These are phyloP conservation scores for Melinaea menophilus DNA, from an alignment of 2,888 invertebrate species.

Conservation along the genomic window DNA sequence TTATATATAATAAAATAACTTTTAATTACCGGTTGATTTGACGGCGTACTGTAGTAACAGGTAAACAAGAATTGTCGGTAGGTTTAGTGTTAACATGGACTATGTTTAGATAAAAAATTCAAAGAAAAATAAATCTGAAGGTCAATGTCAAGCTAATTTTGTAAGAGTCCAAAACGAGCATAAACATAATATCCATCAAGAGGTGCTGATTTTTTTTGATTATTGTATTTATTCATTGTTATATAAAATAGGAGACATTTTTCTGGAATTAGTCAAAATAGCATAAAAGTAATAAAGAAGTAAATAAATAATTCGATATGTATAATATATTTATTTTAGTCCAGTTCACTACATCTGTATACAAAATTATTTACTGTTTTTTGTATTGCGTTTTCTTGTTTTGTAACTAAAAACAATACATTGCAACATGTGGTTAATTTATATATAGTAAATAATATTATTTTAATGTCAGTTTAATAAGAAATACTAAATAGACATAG, in stretches of 20 bases:
- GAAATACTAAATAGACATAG: constrained; percentile 27
- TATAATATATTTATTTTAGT: constrained; percentile 54
- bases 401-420: constrained; percentile 56
- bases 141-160: constrained; percentile 10
- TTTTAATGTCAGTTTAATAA: constrained; percentile 33
- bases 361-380: constrained; percentile 46
- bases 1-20: too few relatives aligned
- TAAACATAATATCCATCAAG: constrained; percentile 44
- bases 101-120: not conserved
- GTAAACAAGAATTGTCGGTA: too few relatives aligned
- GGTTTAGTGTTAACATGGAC: not conserved
- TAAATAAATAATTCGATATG: constrained; percentile 36
- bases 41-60: too few relatives aligned
- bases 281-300: constrained; percentile 12
- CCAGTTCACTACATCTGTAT: constrained; percentile 57
- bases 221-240: not conserved
- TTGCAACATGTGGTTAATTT: constrained; percentile 31
- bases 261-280: not conserved
- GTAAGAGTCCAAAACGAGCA: constrained; percentile 49
- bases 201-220: constrained; percentile 60
- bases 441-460: constrained; percentile 26
- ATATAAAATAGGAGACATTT: too few relatives aligned
- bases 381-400: constrained; percentile 44
- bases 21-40: too few relatives aligned
- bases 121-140: constrained; percentile 5